Conservation (phyloP, 2,888 invertebrate genomes). For the Drosophila longiperda region DNA sequence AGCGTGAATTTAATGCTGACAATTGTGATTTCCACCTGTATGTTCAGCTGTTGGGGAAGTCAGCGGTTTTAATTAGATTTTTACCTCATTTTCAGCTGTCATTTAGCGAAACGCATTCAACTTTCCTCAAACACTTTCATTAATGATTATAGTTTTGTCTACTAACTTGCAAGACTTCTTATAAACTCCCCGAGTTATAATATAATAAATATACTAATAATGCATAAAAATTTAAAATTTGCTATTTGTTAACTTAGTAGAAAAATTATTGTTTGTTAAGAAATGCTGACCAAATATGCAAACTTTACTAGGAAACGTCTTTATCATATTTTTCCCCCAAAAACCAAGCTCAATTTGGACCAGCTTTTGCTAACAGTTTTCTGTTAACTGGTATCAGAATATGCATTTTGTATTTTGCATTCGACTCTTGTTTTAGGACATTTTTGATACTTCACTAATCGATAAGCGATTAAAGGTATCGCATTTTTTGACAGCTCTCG, state of each 20-base stretch:
- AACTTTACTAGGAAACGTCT: no score
- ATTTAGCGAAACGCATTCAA: conserved; percentile 42
- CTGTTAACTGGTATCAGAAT: no score
- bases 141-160: neutral
- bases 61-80: conserved; percentile 72
- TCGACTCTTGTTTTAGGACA: no score
- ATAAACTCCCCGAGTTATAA: no score
- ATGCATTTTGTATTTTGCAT: no score
- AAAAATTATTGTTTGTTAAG: no score
- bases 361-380: no score
- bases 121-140: conserved; percentile 15
- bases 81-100: conserved; percentile 62
- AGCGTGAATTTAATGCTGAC: conserved; percentile 66
- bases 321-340: no score
- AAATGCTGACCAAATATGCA: neutral
- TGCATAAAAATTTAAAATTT: neutral
- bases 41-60: neutral
- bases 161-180: neutral
- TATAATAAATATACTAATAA: neutral
- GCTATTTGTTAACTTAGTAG: neutral
- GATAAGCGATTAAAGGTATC: neutral
- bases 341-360: no score
- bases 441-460: neutral
- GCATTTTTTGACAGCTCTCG: fast-evolving
- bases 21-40: conserved; percentile 69